Evolutionary conservation across 1,140 invertebrate genomes (phyloP), one percentile per base, ranked within the genome.

Genomic region (Drosophila baimaii): DNA sequence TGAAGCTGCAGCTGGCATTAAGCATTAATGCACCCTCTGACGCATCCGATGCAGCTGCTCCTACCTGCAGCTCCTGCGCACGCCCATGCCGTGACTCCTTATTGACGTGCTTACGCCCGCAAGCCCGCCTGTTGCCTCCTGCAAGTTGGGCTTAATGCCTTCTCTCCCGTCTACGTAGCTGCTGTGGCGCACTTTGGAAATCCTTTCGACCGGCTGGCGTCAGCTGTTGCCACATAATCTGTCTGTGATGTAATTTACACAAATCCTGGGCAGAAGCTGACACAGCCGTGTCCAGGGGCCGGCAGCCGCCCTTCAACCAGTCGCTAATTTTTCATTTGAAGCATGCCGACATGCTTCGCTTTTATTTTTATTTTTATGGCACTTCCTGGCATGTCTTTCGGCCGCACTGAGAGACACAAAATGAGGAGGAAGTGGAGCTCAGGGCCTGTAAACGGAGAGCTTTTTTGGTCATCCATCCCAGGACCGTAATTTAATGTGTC

Each of bases 201-300:
- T 85, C 82, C 79, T 73, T 76, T 82, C 57, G 49, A 46, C 46
- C 37, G 64, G 55, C 59, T 77, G 51, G 49, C 47, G 57, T 51
- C 83, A 82, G 79, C 79, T 86, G 83, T 77, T 88, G 79, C 76
- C 73, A 77, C 83, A 86, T 77, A 79, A 79, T 75, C 79, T 65
- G 55, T 29, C 55, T 66, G 73, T 59, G 33, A 63, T 63, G 57
- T 75, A 74, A 74, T 74, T 64, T 51, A 21, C 72, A 75, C 44
- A 33, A 29, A 43, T 27, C 25, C 39, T 17, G 19, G 10, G 8
- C 3, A 49, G 39, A 15, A 23, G 49, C 15, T 47, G 21, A 19
- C 31, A 21, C 17, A 33, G 55, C 33, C 17, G 19, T 23, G 10
- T 29, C 17, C 37, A 12, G 17, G 8, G 25, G 29, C 2, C 23